Conservation (phyloP, 2,888 invertebrate genomes). For the Acronicta leporina region DNA sequence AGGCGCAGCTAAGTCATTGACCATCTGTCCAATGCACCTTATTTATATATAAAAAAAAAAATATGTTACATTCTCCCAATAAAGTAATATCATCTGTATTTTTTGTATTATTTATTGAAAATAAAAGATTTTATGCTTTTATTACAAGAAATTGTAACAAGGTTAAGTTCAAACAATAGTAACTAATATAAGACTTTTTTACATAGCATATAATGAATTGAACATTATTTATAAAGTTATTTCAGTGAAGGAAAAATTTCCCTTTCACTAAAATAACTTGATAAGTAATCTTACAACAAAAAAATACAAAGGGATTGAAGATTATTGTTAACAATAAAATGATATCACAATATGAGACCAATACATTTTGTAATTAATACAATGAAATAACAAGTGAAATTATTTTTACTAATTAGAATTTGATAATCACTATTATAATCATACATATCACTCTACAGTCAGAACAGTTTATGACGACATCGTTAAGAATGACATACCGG, state of each 20-base stretch:
- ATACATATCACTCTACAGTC: constrained; percentile 1
- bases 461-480: no score
- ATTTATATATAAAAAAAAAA: constrained; percentile 65
- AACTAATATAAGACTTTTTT: no score
- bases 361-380: constrained; percentile 63
- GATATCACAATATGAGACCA: constrained; percentile 84
- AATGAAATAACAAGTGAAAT: constrained; percentile 40
- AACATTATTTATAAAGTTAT: no score
- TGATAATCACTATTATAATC: constrained; percentile 27
- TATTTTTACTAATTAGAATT: constrained; percentile 14
- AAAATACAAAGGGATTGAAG: no score
- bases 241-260: constrained; percentile 27
- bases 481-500: no score
- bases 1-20: constrained; percentile 77
- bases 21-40: constrained; percentile 77
- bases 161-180: no score
- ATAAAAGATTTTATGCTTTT: neutral
- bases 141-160: no score
- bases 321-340: constrained; percentile 56
- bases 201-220: no score
- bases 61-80: constrained; percentile 68
- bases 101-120: constrained; percentile 26
- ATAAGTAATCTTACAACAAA: no score
- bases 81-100: constrained; percentile 62
- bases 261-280: constrained; percentile 40